Evolutionary conservation across 2,113 vertebrate genomes (phyloP).

Genomic region (Ursus arctos): DNA sequence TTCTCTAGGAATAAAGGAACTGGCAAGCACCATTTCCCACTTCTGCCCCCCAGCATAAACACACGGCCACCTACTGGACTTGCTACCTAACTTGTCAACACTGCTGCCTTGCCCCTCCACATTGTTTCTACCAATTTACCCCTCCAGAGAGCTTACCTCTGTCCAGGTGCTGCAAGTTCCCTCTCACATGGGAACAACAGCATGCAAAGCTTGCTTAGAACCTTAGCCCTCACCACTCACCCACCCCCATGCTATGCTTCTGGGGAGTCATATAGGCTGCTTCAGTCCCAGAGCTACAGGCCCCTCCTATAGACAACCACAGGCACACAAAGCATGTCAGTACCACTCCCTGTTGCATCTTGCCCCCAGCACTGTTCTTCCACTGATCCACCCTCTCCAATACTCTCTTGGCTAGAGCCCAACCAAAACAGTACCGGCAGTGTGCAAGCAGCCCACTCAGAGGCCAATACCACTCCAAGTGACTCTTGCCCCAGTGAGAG

Average conservation of each 20-base stretch:
- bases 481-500: not conserved
- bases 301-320: not conserved
- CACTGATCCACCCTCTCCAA: not conserved
- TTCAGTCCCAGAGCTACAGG: not conserved
- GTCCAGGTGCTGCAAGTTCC: not conserved
- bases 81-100: not conserved
- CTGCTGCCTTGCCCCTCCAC: not conserved
- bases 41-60: not conserved
- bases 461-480: not conserved
- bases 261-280: not conserved
- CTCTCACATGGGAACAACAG: not conserved
- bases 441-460: not conserved
- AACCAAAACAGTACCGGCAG: not conserved
- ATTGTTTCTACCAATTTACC: not conserved
- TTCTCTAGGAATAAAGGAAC: not conserved
- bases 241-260: not conserved
- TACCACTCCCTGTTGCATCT: not conserved
- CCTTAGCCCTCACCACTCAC: not conserved
- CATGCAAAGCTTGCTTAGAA: not conserved
- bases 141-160: not conserved
- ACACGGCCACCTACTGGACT: not conserved
- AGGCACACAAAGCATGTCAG: not conserved
- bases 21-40: not conserved
- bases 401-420: not conserved
- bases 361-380: not conserved